Base-by-base conservation (phyloP, 2,797 vertebrate genomes). In the Ciconia nigra region DNA sequence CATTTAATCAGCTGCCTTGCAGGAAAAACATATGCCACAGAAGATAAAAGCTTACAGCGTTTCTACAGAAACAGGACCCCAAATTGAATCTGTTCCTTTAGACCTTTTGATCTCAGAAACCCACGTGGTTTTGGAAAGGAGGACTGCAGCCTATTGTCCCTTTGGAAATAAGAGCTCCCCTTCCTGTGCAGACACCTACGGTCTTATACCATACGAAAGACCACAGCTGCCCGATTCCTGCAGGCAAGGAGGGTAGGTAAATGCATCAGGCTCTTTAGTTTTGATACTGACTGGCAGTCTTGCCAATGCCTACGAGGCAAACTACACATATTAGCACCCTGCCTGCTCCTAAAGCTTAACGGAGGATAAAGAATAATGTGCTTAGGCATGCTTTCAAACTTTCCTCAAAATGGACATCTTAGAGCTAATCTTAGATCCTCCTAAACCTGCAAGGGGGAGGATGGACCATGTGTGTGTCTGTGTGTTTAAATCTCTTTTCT, bases 1-100 rank as follows among this genome's bases (percentile, higher is more conserved):
- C 95, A 94, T 87, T 95, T 90, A 54, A 87, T 54, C 88, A 95
- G 61, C 58, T 80, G 65, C n/a, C 58, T 66, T 65, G 25, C 42
- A 92, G 39, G 35, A 78, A 91, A 86, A 89, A 47, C 72, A 74
- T 8, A 77, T 6, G 13, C 22, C 21, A 5, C 46, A 19, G 46
- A 37, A 72, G 33, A 78, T 3, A 80, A 62, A 77, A 80, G 41
- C 70, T 86, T 69, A 46, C 46, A 69, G 55, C 0, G 1, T 10
- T 42, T 65, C 61, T 58, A 74, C 31, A 84, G 76, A 83, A 77
- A 70, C 35, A 66, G 18, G 5, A 61, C 1, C 8, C 9, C 49
- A 89, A 22, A 78, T 0, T 57, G 25, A 87, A 83, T 46, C 31
- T 65, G 29, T 9, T 92, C 14, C 67, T 89, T 78, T 15, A 91